Evolutionary conservation across 1,140 invertebrate genomes (phyloP).

Genomic region (Drosophila obscura): DNA sequence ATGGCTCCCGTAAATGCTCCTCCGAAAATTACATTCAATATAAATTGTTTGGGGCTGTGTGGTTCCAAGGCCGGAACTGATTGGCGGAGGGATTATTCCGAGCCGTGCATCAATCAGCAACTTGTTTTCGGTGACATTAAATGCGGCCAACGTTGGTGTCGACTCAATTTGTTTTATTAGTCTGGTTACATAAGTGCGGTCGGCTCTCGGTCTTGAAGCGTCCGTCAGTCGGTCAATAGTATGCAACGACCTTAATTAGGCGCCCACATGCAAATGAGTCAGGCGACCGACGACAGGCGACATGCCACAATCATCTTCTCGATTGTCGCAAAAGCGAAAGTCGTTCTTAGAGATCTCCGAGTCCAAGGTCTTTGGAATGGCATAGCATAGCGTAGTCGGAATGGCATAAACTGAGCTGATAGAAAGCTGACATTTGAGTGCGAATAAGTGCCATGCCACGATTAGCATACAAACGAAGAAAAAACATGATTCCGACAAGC

Average conservation of each 20-base stretch:
- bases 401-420: conserved; percentile 18
- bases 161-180: conserved; percentile 61
- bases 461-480: conserved; percentile 21
- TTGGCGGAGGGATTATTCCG: conserved; percentile 33
- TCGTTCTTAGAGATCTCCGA: conserved; percentile 55
- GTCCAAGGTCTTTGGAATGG: conserved; percentile 30
- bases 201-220: conserved; percentile 12
- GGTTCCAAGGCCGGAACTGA: conserved; percentile 41
- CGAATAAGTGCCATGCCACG: not conserved
- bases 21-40: not conserved
- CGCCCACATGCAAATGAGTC: conserved; percentile 60
- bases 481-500: conserved; percentile 35
- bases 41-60: conserved; percentile 9
- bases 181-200: conserved; percentile 57
- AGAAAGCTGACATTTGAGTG: conserved; percentile 26
- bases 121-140: conserved; percentile 62
- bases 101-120: conserved; percentile 44
- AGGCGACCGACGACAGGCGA: conserved; percentile 1
- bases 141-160: conserved; percentile 35
- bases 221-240: conserved; percentile 62
- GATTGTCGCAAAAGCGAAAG: conserved; percentile 54
- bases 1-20: conserved; percentile 7
- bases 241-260: conserved; percentile 71
- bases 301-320: conserved; percentile 29
- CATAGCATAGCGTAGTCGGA: conserved; percentile 14